Percentiles rank a stretch among this genome's conserved stretches.
These are phyloP conservation scores for Furcula furcula DNA, from an alignment of 2,888 invertebrate genomes.

Conservation along the genomic window DNA sequence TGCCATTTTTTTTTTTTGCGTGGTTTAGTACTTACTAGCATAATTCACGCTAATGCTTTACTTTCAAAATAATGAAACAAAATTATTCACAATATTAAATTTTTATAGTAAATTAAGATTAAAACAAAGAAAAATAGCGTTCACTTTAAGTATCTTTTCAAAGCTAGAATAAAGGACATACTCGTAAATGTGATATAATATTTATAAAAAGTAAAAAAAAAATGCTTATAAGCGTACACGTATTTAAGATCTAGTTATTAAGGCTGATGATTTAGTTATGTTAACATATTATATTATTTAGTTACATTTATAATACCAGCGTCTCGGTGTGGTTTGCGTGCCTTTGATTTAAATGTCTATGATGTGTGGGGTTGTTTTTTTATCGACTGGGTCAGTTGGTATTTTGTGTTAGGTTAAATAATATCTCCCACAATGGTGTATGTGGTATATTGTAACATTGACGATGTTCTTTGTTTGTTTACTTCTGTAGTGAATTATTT, in stretches of 20 bases:
- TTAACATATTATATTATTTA: neutral
- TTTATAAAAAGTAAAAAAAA: conserved; percentile 61
- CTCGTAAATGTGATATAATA: conserved; percentile 76
- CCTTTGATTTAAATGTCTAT: conserved; percentile 11
- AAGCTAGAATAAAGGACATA: conserved; percentile 61
- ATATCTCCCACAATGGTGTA: conserved; percentile 3
- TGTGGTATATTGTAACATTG: neutral
- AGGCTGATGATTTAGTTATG: conserved; percentile 35
- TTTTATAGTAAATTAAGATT: conserved; percentile 44
- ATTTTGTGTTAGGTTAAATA: conserved; percentile 3
- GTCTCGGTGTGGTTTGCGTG: conserved; percentile 15
- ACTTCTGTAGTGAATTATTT: neutral
- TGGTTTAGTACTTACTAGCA: conserved; percentile 50
- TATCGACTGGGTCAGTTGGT: conserved; percentile 7
- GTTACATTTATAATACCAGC: neutral
- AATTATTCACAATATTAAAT: conserved; percentile 44
- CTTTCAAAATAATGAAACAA: conserved; percentile 32
- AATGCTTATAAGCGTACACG: conserved; percentile 61
- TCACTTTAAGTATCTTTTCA: conserved; percentile 48
- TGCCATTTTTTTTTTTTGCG: conserved; percentile 48
- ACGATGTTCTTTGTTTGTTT: neutral
- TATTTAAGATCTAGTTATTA: conserved; percentile 54
- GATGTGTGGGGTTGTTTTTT: conserved; percentile 9
- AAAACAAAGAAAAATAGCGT: conserved; percentile 53
- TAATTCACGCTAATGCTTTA: conserved; percentile 41